Percentiles rank a stretch among this genome's conserved stretches.
Conservation (phyloP, 53 echinoderm and acorn worm species). For the Antedon mediterranea region DNA sequence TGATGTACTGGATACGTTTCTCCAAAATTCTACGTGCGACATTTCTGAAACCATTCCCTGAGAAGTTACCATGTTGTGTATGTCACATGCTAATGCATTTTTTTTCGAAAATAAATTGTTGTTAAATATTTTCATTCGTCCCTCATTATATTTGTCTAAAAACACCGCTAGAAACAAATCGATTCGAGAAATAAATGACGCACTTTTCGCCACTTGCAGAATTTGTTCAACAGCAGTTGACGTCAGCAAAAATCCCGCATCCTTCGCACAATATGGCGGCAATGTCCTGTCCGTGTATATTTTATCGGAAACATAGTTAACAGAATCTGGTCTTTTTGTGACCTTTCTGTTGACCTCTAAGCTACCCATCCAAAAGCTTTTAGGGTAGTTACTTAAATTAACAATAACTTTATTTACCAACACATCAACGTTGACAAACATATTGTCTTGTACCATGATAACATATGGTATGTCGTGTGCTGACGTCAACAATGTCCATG, state of each 20-base stretch:
- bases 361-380: constrained; percentile 54
- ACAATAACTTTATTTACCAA: constrained; percentile 38
- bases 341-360: constrained; percentile 21
- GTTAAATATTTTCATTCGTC: not conserved
- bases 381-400: constrained; percentile 20
- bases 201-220: not conserved
- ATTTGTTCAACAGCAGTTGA: not conserved
- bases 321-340: constrained; percentile 30
- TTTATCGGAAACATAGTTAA: constrained; percentile 43
- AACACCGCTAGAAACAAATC: not conserved
- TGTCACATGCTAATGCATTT: constrained; percentile 33
- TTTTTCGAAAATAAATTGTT: not conserved
- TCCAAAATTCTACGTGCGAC: constrained; percentile 16
- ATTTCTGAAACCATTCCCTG: constrained; percentile 35
- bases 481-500: constrained; percentile 36
- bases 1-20: constrained; percentile 36
- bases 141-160: not conserved
- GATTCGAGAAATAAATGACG: not conserved
- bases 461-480: constrained; percentile 50
- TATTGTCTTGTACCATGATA: constrained; percentile 58
- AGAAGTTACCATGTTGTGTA: constrained; percentile 46
- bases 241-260: constrained; percentile 60
- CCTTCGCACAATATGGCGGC: constrained; percentile 60
- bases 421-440: constrained; percentile 48
- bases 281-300: constrained; percentile 16